Evolutionary conservation across 2,113 vertebrate species (phyloP), one percentile per base, ranked within the genome.

Genomic region (Oreochromis spilurus): DNA sequence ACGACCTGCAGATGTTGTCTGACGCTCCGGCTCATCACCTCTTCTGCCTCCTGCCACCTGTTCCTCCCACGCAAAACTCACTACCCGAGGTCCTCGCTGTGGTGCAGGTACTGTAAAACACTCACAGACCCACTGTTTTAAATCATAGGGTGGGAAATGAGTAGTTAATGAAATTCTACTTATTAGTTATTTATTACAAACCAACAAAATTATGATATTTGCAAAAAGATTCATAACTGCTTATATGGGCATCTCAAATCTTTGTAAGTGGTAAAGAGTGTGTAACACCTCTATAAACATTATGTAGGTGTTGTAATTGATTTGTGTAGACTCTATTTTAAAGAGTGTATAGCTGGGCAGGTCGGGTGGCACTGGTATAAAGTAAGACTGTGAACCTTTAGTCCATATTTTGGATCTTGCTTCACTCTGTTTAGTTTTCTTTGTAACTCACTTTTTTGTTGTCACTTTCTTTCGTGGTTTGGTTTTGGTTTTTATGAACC

Each of bases 11-110:
- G 97, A 96, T 99, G 98, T 96, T 99, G 29, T 99, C 99, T 0
- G 99, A 99, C 36, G 99, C 99, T 3, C 99, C 99, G 1, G 99
- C 99, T 72, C 98, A 99, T 94, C 99, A 99, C 77, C 97, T 99
- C 48, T 99, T 99, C 93, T 99, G 99, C 91, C 97, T 99, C 79
- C 92, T 99, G 87, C 98, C 98, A 0, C 99, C 99, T 0, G 98
- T 99, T 55, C 97, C 97, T 4, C 97, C 98, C 1, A 99, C 98
- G 19, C 98, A 99, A 96, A 99, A 99, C 81, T 96, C 98, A 0
- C 94, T 99, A 55, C 99, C 99, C 0, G 98, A 99, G 91, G 99
- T 99, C 8, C 96, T 99, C 7, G 98, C 98, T 16, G 98, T 99
- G 11, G 93, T 99, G 84, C 99, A 99, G 98, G 99, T 99, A 1